Evolutionary conservation across 2,888 invertebrate genomes (phyloP), one percentile per base, ranked within the genome.

Genomic region (Ariolimax columbianus): DNA sequence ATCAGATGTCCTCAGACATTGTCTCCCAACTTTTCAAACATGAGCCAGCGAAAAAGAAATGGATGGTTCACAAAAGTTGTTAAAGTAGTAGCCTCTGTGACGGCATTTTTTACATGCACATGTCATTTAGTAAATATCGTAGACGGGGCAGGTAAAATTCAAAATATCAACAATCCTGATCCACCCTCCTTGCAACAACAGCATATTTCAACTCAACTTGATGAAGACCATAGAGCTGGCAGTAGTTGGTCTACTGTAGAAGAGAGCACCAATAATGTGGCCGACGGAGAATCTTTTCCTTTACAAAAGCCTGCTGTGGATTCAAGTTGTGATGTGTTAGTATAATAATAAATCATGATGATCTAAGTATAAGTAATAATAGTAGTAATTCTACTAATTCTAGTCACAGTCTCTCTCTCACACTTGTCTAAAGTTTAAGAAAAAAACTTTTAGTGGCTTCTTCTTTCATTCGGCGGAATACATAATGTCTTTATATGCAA

Each of bases 321-420:
- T 33, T 75, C 82, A 59, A 75, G 26, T n/a, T 82, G 82, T 75
- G 82, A 82, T 73, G 55, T 75, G 82, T 82, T 55, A 55, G 55
- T 55, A 55, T 6, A 23, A 55, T 47, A 11, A 55, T 55, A n/a
- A n/a, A n/a, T n/a, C n/a, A n/a, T n/a, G n/a, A n/a, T n/a, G n/a
- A n/a, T n/a, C n/a, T n/a, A n/a, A n/a, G n/a, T n/a, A n/a, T n/a
- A n/a, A n/a, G n/a, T n/a, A n/a, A n/a, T n/a, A n/a, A n/a, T n/a
- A n/a, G n/a, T n/a, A n/a, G n/a, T n/a, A n/a, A n/a, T n/a, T n/a
- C n/a, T n/a, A n/a, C n/a, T n/a, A n/a, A n/a, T n/a, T n/a, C n/a
- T n/a, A n/a, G n/a, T n/a, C n/a, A n/a, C n/a, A n/a, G n/a, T n/a
- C n/a, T n/a, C n/a, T n/a, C n/a, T n/a, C n/a, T n/a, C n/a, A n/a